A percentile compares a stretch with the other conserved stretches of the same genome.
These are phyloP conservation scores for Botia almorhae DNA, from an alignment of 2,797 vertebrate genomes.

Conservation along the genomic window DNA sequence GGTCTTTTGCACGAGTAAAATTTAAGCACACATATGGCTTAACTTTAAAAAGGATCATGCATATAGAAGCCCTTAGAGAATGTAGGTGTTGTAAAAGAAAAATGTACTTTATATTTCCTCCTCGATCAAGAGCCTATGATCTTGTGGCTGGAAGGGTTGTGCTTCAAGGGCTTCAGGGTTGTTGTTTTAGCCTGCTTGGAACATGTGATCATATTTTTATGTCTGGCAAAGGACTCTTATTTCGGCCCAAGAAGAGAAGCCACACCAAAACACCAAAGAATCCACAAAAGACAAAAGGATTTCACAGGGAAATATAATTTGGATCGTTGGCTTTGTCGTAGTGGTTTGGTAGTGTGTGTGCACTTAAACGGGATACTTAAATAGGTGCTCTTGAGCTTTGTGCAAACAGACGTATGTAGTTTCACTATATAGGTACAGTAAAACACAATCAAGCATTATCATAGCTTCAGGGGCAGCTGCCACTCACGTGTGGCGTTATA, in stretches of 20 bases:
- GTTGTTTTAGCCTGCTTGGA: conserved; percentile 68
- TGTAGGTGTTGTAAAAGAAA: conserved; percentile 55
- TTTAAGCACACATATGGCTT: conserved; percentile 52
- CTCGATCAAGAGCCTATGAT: conserved; percentile 50
- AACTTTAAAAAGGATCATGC: conserved; percentile 41
- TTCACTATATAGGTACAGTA: not conserved
- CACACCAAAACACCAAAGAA: conserved; percentile 57
- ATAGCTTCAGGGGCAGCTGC: not conserved
- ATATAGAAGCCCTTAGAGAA: conserved; percentile 47
- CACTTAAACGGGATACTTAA: not conserved
- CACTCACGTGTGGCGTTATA: not conserved
- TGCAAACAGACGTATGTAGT: conserved; percentile 3
- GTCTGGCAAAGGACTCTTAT: conserved; percentile 66
- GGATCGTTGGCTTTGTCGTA: not conserved
- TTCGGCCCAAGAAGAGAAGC: conserved; percentile 46
- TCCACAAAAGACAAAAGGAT: conserved; percentile 42
- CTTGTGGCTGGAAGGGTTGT: conserved; percentile 55
- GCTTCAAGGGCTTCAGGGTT: conserved; percentile 71
- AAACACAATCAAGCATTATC: not conserved
- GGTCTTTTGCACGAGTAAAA: conserved; percentile 18
- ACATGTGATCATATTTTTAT: conserved; percentile 68
- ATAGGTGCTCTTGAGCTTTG: conserved; percentile 2
- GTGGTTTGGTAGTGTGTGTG: not conserved
- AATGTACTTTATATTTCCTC: conserved; percentile 59
- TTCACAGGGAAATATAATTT: not conserved